phyloP scores from a whole-genome alignment of 2,888 invertebrate genomes.

The Orchesellides sinensis region DNA sequence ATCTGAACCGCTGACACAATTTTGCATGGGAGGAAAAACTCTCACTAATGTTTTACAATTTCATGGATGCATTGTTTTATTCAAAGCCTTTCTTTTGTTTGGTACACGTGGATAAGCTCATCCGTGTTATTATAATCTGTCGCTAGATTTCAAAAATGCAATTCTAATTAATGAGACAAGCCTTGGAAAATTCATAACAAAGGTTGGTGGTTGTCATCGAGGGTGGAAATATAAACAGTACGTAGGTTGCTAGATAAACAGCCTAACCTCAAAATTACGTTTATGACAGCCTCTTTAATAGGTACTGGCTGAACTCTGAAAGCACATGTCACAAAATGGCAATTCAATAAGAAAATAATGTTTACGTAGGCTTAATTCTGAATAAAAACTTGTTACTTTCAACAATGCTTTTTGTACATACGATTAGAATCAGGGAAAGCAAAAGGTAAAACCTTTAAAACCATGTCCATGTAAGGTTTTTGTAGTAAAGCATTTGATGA shows the following conservation, averaged over 20 bases:
- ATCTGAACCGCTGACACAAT: slow-evolving; percentile 43
- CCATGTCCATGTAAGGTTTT: slow-evolving; percentile 36
- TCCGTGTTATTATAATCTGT: slow-evolving; percentile 7
- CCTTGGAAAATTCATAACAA: slow-evolving; percentile 11
- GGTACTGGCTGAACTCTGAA: too few relatives aligned
- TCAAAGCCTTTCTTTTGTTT: background rate
- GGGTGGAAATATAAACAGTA: slow-evolving; percentile 1
- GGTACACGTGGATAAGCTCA: slow-evolving; percentile 7
- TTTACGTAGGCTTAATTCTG: too few relatives aligned
- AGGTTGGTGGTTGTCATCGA: slow-evolving; percentile 44
- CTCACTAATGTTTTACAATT: slow-evolving; percentile 30
- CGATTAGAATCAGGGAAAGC: background rate
- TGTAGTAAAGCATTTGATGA: slow-evolving; percentile 20
- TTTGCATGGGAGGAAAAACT: slow-evolving; percentile 44
- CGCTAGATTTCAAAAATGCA: slow-evolving; percentile 11
- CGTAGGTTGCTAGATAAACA: too few relatives aligned
- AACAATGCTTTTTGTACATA: too few relatives aligned
- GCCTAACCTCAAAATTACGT: too few relatives aligned
- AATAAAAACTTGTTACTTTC: too few relatives aligned
- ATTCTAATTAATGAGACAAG: slow-evolving; percentile 59
- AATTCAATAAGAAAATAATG: too few relatives aligned
- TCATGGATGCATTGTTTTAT: slow-evolving; percentile 1
- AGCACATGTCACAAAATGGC: too few relatives aligned
- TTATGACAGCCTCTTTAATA: too few relatives aligned
- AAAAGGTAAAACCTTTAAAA: slow-evolving; percentile 25